Evolutionary conservation across 2,888 invertebrate species (phyloP).

Genomic region (Rhingia rostrata): DNA sequence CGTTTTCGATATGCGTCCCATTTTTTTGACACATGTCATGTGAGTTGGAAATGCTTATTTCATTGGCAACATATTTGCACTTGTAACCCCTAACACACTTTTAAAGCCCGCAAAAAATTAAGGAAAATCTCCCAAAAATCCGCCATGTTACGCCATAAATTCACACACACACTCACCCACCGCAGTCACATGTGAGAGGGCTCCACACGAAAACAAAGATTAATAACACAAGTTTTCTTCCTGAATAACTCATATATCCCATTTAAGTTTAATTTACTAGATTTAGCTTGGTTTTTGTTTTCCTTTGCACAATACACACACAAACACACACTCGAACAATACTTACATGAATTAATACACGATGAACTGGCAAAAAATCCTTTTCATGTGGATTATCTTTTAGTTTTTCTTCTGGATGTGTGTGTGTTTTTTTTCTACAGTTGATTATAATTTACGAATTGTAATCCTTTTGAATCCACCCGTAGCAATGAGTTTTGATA

Average conservation of each 20-base stretch:
- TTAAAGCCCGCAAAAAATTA: background rate
- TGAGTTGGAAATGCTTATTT: no score
- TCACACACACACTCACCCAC: background rate
- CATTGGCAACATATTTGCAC: no score
- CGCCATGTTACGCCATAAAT: background rate
- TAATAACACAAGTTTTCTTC: background rate
- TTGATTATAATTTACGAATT: constrained; percentile 68
- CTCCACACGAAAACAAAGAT: background rate
- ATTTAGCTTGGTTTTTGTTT: background rate
- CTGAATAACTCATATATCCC: background rate
- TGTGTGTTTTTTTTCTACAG: constrained; percentile 15
- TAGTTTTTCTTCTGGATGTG: no score
- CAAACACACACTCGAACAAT: constrained; percentile 11
- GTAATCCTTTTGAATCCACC: constrained; percentile 65
- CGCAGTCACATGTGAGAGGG: background rate
- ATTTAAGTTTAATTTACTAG: constrained; percentile 9
- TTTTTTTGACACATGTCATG: no score
- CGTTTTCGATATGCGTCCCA: no score
- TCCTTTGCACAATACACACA: no score
- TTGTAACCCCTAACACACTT: background rate
- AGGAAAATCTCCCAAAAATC: background rate
- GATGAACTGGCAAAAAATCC: constrained; percentile 46
- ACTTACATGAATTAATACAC: constrained; percentile 61
- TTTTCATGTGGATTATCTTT: constrained; percentile 44
- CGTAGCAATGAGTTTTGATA: constrained; percentile 49